Conservation (phyloP, 2,797 vertebrate genomes). For the Smutsia gigantea region DNA sequence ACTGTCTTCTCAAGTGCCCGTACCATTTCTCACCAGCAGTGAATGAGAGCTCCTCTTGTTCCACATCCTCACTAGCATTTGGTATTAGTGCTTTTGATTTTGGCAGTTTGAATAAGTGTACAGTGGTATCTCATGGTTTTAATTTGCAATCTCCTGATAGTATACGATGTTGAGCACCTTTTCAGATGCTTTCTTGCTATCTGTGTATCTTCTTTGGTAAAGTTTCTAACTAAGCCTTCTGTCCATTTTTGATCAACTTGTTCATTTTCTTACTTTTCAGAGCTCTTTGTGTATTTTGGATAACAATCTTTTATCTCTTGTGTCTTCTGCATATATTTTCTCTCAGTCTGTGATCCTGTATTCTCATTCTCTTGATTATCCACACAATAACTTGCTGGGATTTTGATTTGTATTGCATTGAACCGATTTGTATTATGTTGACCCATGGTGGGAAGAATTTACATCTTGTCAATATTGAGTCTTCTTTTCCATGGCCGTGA, state of each 20-base stretch:
- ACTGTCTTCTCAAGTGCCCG: neutral
- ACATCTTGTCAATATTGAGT: neutral
- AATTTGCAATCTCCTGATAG: neutral
- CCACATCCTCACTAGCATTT: neutral
- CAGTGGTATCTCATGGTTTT: neutral
- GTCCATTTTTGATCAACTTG: neutral
- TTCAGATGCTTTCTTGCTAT: neutral
- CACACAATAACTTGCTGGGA: neutral
- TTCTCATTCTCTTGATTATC: neutral
- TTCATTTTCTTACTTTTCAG: constrained; percentile 5
- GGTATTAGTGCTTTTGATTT: neutral
- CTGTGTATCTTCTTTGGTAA: neutral
- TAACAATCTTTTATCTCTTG: neutral
- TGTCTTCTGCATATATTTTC: neutral
- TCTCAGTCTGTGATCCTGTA: neutral
- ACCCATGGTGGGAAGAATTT: neutral
- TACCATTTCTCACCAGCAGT: neutral
- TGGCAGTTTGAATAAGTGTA: neutral
- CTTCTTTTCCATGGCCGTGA: neutral
- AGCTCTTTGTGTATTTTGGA: neutral
- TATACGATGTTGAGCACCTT: neutral
- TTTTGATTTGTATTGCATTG: neutral
- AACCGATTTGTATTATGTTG: neutral
- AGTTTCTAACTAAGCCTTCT: neutral
- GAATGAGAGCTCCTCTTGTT: neutral